phyloP scores from a whole-genome alignment of 2,797 vertebrate species.

The Notolabrus celidotus region DNA sequence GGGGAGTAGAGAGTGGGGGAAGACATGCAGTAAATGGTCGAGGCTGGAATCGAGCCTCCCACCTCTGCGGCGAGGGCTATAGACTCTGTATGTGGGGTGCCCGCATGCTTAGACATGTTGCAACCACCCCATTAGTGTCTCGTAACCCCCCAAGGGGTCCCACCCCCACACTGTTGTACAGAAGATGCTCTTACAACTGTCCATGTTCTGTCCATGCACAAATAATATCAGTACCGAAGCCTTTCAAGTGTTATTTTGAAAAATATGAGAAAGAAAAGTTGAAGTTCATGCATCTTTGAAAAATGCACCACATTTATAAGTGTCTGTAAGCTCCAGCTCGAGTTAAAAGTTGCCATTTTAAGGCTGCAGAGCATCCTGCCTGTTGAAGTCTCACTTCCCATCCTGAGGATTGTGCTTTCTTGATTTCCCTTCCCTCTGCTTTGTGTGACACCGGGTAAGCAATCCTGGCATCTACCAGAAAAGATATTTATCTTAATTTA shows the following conservation, averaged over 20 bases:
- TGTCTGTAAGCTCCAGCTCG: conserved; percentile 25
- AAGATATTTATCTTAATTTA: conserved; percentile 68
- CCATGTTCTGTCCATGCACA: no score
- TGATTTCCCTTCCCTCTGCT: conserved; percentile 32
- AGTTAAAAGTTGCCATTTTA: conserved; percentile 4
- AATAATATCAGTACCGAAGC: background rate
- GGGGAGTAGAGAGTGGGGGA: no score
- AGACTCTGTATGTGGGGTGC: no score
- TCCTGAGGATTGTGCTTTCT: conserved; percentile 36
- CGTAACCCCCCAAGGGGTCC: no score
- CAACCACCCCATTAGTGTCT: no score
- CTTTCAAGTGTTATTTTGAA: background rate
- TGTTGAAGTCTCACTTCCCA: conserved; percentile 42
- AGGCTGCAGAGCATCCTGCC: conserved; percentile 25
- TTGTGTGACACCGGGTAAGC: conserved; percentile 38
- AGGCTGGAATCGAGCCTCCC: no score
- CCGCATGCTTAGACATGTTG: no score
- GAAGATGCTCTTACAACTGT: no score
- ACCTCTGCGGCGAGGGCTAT: no score
- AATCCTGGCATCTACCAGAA: conserved; percentile 34
- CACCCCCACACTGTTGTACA: no score
- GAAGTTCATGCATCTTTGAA: conserved; percentile 7
- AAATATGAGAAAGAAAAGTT: background rate
- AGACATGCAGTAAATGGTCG: no score
- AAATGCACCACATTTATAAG: conserved; percentile 16